Evolutionary conservation across 1,140 invertebrate species (phyloP), one percentile per base, ranked within the genome.

Genomic region (Drosophila repletoides): DNA sequence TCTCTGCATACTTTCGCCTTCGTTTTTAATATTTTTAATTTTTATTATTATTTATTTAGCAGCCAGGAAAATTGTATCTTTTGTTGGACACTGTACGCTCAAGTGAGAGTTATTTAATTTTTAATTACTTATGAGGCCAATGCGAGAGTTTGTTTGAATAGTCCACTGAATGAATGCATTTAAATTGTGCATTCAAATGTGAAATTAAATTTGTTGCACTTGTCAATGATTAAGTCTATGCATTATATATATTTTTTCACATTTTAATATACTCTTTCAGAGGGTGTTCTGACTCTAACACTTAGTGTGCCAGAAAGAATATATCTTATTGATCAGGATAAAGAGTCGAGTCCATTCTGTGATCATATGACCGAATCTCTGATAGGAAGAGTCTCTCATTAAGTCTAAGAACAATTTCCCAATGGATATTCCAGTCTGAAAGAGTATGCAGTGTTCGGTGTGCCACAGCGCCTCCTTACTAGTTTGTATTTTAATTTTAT

Each of bases 31-130:
- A 9, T 21, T 14, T 33, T 29, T 34, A n/a, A 9, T 21, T 36
- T 22, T 12, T 41, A 21, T 40, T 60, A n/a, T n/a, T 49, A 58
- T 66, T 67, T 60, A 76, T 76, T 76, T 58, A 43, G 34, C 22
- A 12, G 45, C 29, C 26, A 17, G 31, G 34, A 53, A 31, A 41
- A 6, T 12, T 40, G 53, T 41, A 61, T 58, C 64, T 51, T 83
- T 84, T 80, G 56, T 75, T 61, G 28, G 17, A 7, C 52, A 17
- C 14, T 55, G 45, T 19, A 24, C 17, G 56, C 36, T 41, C 51
- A 70, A 65, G 38, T 65, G 80, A 84, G 74, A 83, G 79, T 83
- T 79, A 86, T 83, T 83, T 79, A 84, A 83, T 79, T 79, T 84
- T 84, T 84, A 86, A 84, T 84, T 86, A 86, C 80, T 79, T 74